phyloP scores from a whole-genome alignment of 2,113 vertebrate species.

The Calcarius ornatus region DNA sequence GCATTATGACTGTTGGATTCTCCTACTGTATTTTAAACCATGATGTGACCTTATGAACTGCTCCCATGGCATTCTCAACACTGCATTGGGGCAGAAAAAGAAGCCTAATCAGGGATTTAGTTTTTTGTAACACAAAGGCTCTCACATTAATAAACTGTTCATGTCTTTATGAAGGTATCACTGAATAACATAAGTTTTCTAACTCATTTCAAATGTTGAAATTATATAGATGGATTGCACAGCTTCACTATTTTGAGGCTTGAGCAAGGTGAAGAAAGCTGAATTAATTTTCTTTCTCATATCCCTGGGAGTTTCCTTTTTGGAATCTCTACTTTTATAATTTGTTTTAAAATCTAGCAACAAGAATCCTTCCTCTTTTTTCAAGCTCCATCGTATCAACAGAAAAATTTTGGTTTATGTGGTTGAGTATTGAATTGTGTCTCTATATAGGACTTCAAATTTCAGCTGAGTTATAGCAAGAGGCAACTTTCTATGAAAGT shows the following conservation, averaged over 20 bases:
- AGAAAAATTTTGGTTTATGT: background rate
- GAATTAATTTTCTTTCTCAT: background rate
- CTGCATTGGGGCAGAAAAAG: background rate
- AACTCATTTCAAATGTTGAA: background rate
- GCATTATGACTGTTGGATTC: background rate
- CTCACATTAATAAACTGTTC: background rate
- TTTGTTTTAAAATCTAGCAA: background rate
- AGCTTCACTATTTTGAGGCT: background rate
- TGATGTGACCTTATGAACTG: background rate
- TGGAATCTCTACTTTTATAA: background rate
- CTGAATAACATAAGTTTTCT: background rate
- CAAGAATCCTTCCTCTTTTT: background rate
- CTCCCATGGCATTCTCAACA: background rate
- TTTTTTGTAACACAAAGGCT: background rate
- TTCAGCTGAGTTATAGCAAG: background rate
- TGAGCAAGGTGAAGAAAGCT: background rate
- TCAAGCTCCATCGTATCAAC: background rate
- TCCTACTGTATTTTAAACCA: background rate
- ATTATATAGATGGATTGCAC: background rate
- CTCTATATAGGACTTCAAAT: background rate
- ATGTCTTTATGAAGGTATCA: background rate
- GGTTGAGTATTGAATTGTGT: background rate
- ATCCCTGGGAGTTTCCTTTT: background rate
- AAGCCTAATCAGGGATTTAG: background rate
- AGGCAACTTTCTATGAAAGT: background rate